Evolutionary conservation across 2,113 vertebrate species (phyloP).

Genomic region (Laticauda laticaudata): DNA sequence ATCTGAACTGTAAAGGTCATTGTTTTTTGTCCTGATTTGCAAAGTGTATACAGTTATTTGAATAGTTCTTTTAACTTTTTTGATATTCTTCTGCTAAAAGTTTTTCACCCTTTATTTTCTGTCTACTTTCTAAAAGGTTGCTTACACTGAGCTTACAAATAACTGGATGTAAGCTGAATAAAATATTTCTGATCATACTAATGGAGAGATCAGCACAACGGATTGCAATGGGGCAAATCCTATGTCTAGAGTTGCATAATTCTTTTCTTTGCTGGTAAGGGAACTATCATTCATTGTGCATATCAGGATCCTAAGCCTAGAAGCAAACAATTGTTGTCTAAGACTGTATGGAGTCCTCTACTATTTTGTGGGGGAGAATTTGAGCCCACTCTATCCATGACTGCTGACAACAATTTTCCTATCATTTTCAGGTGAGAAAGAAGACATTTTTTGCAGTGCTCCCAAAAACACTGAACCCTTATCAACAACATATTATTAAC

Average conservation of each 20-base stretch:
- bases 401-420: neutral
- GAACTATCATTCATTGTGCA: neutral
- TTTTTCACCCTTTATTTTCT: neutral
- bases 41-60: neutral
- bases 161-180: neutral
- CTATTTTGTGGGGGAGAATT: neutral
- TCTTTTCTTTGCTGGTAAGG: neutral
- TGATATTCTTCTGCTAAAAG: neutral
- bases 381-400: neutral
- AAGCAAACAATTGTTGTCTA: neutral
- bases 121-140: neutral
- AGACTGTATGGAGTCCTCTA: neutral
- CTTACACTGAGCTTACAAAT: neutral
- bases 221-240: neutral
- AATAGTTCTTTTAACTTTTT: constrained; percentile 7
- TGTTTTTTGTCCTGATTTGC: constrained; percentile 19
- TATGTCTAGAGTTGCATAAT: neutral
- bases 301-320: neutral
- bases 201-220: neutral
- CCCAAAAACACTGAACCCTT: neutral
- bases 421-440: neutral
- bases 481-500: neutral
- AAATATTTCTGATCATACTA: neutral
- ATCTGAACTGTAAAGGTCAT: constrained; percentile 21
- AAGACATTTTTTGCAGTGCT: neutral